Base-by-base conservation (phyloP, 2,797 vertebrate genomes). In the Babyrousa celebensis region DNA sequence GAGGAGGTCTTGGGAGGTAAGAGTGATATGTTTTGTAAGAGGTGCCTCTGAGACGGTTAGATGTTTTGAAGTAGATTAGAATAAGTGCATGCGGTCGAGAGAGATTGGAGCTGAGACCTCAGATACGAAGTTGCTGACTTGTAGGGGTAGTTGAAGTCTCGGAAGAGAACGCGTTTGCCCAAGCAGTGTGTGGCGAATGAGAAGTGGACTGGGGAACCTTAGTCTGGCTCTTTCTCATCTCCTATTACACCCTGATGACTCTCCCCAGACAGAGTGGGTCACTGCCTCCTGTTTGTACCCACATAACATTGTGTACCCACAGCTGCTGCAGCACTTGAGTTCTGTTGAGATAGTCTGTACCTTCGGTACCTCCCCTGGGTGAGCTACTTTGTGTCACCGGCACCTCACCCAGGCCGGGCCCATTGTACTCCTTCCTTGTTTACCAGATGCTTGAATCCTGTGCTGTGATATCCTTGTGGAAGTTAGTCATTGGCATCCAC, bases 221-320 rank as follows among this genome's bases (percentile, higher is more conserved):
- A 80, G 65, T 94, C 83, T 89, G 91, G 68, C 77, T 94, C 54
- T 75, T 58, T 52, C 78, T 84, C 6, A 29, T 91, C 85, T 95
- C 86, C 36, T 27, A 23, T 78, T 86, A 68, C 80, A 89, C n/a
- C 21, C 43, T 72, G 91, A 94, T 97, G 96, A 85, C 88, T 85
- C 75, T 84, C 58, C 48, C 48, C 85, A 89, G 88, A 70, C 86
- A 91, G 92, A 94, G 84, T 94, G 92, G 94, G 88, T 96, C 96
- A 97, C 89, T 93, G 77, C 88, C 75, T 88, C 79, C 84, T 95
- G 62, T 92, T 94, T 95, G 84, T 88, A 78, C 82, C 96, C 71
- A 67, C 29, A 32, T 72, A 60, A 94, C 94, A 63, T 93, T 95
- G 75, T 88, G 80, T 96, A 77, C 92, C 58, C 83, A 91, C 36